phyloP scores from a whole-genome alignment of 2,888 invertebrate species.

The Hydriomena furcata region DNA sequence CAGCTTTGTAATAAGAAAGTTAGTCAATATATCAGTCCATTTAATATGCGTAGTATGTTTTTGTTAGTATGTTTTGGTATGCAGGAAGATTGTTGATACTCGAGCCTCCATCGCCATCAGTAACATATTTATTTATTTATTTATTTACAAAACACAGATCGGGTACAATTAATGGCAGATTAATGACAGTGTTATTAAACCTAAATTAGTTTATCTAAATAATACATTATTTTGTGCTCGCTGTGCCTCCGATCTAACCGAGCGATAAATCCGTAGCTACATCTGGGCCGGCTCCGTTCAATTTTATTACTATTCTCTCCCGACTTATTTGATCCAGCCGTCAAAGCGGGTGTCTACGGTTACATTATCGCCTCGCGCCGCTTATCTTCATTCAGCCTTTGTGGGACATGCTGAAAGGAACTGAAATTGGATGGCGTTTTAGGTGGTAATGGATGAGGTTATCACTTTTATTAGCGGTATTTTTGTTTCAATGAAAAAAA shows the following conservation, averaged over 20 bases:
- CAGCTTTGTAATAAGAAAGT: too few relatives aligned
- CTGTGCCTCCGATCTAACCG: conserved; percentile 46
- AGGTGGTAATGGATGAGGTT: conserved; percentile 23
- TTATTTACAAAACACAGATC: too few relatives aligned
- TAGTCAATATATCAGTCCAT: too few relatives aligned
- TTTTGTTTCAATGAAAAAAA: not conserved
- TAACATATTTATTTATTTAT: too few relatives aligned
- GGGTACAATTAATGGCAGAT: too few relatives aligned
- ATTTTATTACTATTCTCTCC: conserved; percentile 81
- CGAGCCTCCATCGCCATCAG: too few relatives aligned
- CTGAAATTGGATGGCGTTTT: conserved; percentile 28
- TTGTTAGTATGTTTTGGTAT: too few relatives aligned
- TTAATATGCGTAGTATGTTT: too few relatives aligned
- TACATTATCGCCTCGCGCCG: conserved; percentile 68
- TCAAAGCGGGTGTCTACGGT: conserved; percentile 72
- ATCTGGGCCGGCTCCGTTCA: conserved; percentile 79
- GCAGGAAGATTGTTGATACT: too few relatives aligned
- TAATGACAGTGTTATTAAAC: too few relatives aligned
- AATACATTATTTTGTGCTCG: conserved; percentile 12
- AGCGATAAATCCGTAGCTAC: conserved; percentile 80
- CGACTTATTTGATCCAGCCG: conserved; percentile 81
- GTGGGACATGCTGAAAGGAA: conserved; percentile 29
- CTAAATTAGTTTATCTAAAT: too few relatives aligned
- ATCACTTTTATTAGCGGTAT: conserved; percentile 15
- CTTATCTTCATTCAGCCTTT: conserved; percentile 50